phyloP scores from a whole-genome alignment of 2,888 invertebrate genomes.

The Leucophenga montana region DNA sequence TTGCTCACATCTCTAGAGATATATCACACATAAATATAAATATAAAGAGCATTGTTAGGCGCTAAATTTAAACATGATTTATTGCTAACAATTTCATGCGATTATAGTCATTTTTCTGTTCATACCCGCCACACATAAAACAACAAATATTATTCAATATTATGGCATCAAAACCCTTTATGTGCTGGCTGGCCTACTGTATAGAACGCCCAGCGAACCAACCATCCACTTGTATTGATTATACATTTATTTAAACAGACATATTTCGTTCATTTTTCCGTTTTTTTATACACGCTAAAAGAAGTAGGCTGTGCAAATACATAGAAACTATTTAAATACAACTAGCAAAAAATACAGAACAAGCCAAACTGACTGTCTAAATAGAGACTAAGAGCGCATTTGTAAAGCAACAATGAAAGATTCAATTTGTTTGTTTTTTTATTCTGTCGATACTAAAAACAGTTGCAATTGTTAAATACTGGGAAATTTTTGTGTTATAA shows the following conservation, averaged over 20 bases:
- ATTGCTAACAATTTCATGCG: background rate
- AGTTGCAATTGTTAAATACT: slow-evolving; percentile 12
- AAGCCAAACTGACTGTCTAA: background rate
- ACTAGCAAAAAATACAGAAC: too few species aligned
- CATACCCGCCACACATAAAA: background rate
- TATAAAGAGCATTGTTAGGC: background rate
- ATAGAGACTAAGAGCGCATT: background rate
- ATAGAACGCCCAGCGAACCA: background rate
- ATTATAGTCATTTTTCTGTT: background rate
- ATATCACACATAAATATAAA: too few species aligned
- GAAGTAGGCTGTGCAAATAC: slow-evolving; percentile 19
- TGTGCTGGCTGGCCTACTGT: background rate
- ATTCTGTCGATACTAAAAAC: slow-evolving; percentile 6
- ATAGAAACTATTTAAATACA: background rate
- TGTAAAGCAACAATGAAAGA: background rate
- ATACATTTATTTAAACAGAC: slow-evolving; percentile 23
- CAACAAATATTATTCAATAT: background rate
- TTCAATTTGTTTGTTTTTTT: background rate
- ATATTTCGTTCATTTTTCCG: background rate
- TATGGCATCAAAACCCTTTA: background rate
- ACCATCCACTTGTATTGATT: slow-evolving; percentile 15
- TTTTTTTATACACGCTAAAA: slow-evolving; percentile 6
- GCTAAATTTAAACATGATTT: slow-evolving; percentile 4
- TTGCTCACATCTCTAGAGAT: too few species aligned
- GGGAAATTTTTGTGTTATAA: slow-evolving; percentile 1